Conservation (phyloP, 2,888 invertebrate species). For the Cheilosia scutellata region DNA sequence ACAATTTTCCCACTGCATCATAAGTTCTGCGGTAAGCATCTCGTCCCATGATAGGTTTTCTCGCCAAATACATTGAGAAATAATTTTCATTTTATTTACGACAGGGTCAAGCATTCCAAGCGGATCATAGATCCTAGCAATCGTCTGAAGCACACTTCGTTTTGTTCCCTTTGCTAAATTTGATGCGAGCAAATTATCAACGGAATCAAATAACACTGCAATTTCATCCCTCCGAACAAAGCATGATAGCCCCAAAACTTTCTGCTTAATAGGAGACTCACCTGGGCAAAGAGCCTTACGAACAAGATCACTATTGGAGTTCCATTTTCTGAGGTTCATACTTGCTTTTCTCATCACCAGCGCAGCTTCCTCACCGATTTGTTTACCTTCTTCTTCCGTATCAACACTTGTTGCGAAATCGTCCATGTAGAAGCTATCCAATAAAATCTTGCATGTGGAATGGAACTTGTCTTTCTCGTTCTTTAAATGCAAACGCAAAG, state of each 20-base stretch:
- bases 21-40: background rate
- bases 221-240: conserved; percentile 14
- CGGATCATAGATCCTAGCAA: conserved; percentile 12
- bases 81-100: conserved; percentile 14
- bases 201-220: conserved; percentile 5
- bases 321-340: conserved; percentile 48
- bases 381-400: conserved; percentile 25
- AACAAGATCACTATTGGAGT: conserved; percentile 36
- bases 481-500: conserved; percentile 23
- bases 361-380: conserved; percentile 34
- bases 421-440: conserved; percentile 42
- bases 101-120: conserved; percentile 28
- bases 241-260: conserved; percentile 16
- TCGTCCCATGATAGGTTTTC: conserved; percentile 17
- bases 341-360: conserved; percentile 30
- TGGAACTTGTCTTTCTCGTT: conserved; percentile 1
- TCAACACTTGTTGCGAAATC: conserved; percentile 38
- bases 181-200: background rate
- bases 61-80: conserved; percentile 18
- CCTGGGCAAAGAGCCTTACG: conserved; percentile 26
- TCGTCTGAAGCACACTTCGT: conserved; percentile 15
- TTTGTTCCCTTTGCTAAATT: conserved; percentile 14
- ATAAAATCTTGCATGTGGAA: conserved; percentile 4
- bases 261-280: conserved; percentile 14
- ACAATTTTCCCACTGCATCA: conserved; percentile 3